Base-by-base conservation (phyloP, 2,113 vertebrate species). In the Erinaceus europaeus region DNA sequence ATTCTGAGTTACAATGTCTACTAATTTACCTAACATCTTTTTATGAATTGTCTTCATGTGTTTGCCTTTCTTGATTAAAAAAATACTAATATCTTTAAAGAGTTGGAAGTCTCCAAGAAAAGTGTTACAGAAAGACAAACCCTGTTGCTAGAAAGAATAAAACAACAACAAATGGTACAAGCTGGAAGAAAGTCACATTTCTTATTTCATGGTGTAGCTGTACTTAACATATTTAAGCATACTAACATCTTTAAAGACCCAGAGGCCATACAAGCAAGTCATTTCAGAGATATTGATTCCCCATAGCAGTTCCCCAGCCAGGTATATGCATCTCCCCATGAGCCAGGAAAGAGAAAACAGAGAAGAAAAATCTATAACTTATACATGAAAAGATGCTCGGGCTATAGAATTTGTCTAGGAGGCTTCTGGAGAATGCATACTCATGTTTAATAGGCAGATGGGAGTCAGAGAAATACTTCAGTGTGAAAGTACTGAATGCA, bases 161-260 rank as follows among this genome's bases (percentile, higher is more conserved):
- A 75, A 3, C 34, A 81, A 75, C 57, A 53, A 2, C 74, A 23
- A 77, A 95, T 96, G 94, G 96, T 96, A 96, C 75, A 91, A 89
- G 53, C 4, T 17, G 44, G 64, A 92, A 96, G 61, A 87, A 89
- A 79, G 15, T 52, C 9, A 0, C 17, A 34, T 59, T 69, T 42
- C 81, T 62, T 78, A 50, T 48, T 36, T 85, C 36, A 6, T 0
- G 1, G 42, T 80, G 15, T 71, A 88, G 69, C 86, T 91, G 40
- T 62, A 36, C 7, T 50, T 90, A 50, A 79, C 27, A 32, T 4
- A 4, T 44, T 32, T 94, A 73, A 88, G 91, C 92, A 81, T 92
- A 91, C 77, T 96, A 94, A 96, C 93, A 88, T 96, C 79, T 97
- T 96, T 93, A 96, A 93, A 97, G 87, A 92, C 78, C 94, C 86